Conservation (phyloP, 2,113 vertebrate species). For the Tachysurus vachellii region DNA sequence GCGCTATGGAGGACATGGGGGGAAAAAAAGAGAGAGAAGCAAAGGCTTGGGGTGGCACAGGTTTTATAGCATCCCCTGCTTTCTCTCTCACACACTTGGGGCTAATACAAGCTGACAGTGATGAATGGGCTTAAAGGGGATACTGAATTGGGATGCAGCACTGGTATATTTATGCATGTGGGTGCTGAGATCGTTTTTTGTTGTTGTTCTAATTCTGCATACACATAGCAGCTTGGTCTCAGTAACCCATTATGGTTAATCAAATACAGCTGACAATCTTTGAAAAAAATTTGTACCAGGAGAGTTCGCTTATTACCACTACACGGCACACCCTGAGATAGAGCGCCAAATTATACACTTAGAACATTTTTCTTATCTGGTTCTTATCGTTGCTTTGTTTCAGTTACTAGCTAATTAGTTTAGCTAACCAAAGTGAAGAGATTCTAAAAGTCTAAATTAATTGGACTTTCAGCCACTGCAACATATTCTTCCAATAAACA, state of each 20-base stretch:
- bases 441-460: background rate
- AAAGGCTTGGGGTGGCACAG: background rate
- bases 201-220: conserved; percentile 51
- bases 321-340: background rate
- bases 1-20: background rate
- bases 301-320: conserved; percentile 13
- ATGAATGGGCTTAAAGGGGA: conserved; percentile 48
- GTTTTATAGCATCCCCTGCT: conserved; percentile 16
- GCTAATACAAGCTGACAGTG: conserved; percentile 56
- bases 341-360: background rate
- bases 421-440: background rate
- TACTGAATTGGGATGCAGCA: conserved; percentile 43
- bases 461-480: background rate
- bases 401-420: background rate
- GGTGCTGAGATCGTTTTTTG: conserved; percentile 16
- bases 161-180: conserved; percentile 25
- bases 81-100: conserved; percentile 26
- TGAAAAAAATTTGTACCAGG: conserved; percentile 43
- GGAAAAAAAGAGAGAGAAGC: background rate
- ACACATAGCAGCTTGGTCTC: conserved; percentile 12
- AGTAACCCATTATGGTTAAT: conserved; percentile 54
- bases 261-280: conserved; percentile 48
- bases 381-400: background rate
- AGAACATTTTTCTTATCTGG: background rate
- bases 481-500: background rate